Conservation (phyloP, 2,797 vertebrate species). For the Amphiprion clarkii region DNA sequence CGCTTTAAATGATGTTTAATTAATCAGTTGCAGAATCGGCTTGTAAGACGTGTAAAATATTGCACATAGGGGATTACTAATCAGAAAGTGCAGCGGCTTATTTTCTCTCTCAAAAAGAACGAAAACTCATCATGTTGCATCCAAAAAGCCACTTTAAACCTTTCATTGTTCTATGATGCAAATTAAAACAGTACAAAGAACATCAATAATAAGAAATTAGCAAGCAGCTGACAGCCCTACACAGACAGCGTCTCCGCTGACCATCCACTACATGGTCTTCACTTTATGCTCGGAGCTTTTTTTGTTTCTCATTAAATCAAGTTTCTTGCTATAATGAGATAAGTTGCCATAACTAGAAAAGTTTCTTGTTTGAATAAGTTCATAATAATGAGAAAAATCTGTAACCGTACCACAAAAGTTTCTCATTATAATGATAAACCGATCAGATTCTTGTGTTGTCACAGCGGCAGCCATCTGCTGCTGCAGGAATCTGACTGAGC, state of each 20-base stretch:
- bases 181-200: slow-evolving; percentile 11
- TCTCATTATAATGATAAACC: background rate
- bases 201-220: slow-evolving; percentile 29
- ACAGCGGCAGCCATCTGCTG: background rate
- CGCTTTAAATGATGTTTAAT: background rate
- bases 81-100: slow-evolving; percentile 6
- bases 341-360: slow-evolving; percentile 10
- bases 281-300: background rate
- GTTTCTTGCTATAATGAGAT: slow-evolving; percentile 19
- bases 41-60: background rate
- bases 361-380: background rate
- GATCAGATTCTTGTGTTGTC: background rate
- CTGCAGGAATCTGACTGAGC: background rate
- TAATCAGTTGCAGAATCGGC: background rate
- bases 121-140: background rate
- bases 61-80: slow-evolving; percentile 5
- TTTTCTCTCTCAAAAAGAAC: slow-evolving; percentile 32
- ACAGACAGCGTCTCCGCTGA: background rate
- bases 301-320: slow-evolving; percentile 4
- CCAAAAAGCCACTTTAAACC: background rate
- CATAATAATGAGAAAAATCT: slow-evolving; percentile 16
- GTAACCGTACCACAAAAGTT: background rate
- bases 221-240: background rate
- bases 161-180: background rate
- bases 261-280: slow-evolving; percentile 1